These are phyloP conservation scores for Seriola dumerili DNA, from an alignment of 2,113 vertebrate genomes.

Conservation along the genomic window DNA sequence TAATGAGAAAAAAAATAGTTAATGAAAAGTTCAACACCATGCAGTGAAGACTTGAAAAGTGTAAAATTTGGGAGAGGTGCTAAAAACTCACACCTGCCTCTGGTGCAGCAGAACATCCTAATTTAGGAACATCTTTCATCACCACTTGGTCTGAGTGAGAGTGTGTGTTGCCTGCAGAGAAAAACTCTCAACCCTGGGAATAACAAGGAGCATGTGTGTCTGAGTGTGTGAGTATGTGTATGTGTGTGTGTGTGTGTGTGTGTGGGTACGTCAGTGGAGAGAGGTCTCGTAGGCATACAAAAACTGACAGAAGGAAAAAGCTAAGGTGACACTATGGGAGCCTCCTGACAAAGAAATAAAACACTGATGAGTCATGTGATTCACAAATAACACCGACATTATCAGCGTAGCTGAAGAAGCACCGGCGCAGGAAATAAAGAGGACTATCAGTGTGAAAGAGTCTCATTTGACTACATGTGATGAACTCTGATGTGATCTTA, in stretches of 20 bases:
- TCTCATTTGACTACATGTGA: slow-evolving; percentile 4
- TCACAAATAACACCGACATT: slow-evolving; percentile 27
- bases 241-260: not conserved
- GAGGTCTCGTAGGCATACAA: slow-evolving; percentile 29
- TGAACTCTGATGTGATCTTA: slow-evolving; percentile 40
- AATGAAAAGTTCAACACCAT: slow-evolving; percentile 54
- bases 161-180: slow-evolving; percentile 30
- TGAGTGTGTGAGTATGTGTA: not conserved
- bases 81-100: slow-evolving; percentile 56
- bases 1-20: slow-evolving; percentile 24
- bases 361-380: slow-evolving; percentile 6
- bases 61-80: slow-evolving; percentile 49
- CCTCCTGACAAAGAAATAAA: slow-evolving; percentile 15
- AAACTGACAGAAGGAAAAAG: slow-evolving; percentile 44
- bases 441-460: not conserved
- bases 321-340: slow-evolving; percentile 38
- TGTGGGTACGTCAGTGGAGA: slow-evolving; percentile 7
- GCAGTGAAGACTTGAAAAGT: slow-evolving; percentile 39
- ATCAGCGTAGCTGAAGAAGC: not conserved
- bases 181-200: slow-evolving; percentile 35
- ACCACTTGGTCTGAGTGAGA: slow-evolving; percentile 31
- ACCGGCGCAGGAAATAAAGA: not conserved
- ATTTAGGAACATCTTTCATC: slow-evolving; percentile 69
- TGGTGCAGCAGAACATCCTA: slow-evolving; percentile 51
- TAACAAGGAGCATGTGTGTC: slow-evolving; percentile 2